Evolutionary conservation across 1,140 invertebrate genomes (phyloP).

Genomic region (Aphis gossypii): DNA sequence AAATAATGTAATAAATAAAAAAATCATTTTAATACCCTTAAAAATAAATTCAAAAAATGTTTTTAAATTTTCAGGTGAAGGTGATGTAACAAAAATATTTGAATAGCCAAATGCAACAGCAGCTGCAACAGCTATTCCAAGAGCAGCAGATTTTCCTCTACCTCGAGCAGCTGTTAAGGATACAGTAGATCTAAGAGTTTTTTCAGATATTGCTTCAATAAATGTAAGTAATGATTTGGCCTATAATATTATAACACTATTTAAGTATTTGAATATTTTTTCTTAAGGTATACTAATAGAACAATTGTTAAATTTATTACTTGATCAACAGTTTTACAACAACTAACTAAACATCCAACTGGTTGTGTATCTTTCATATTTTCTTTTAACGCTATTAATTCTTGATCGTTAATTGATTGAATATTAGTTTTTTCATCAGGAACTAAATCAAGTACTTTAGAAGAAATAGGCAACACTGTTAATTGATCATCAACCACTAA

Average conservation of each 20-base stretch:
- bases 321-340: slow-evolving; percentile 94
- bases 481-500: slow-evolving; percentile 94
- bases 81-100: slow-evolving; percentile 98
- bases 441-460: slow-evolving; percentile 77
- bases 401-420: slow-evolving; percentile 66
- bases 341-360: slow-evolving; percentile 86
- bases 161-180: slow-evolving; percentile 96
- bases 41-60: slow-evolving; percentile 98
- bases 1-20: background rate
- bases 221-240: slow-evolving; percentile 92
- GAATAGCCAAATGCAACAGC: slow-evolving; percentile 90
- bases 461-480: slow-evolving; percentile 90
- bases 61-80: slow-evolving; percentile 97
- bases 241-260: slow-evolving; percentile 63
- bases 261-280: background rate
- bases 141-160: slow-evolving; percentile 95
- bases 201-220: slow-evolving; percentile 94
- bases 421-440: slow-evolving; percentile 68
- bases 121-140: slow-evolving; percentile 91
- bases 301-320: slow-evolving; percentile 63
- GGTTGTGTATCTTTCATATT: slow-evolving; percentile 88
- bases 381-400: slow-evolving; percentile 77
- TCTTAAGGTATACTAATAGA: background rate
- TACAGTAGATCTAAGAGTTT: slow-evolving; percentile 86
- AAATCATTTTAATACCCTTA: slow-evolving; percentile 70